Conservation (phyloP, 1,140 invertebrate genomes). For the Camponotus vicinus region DNA sequence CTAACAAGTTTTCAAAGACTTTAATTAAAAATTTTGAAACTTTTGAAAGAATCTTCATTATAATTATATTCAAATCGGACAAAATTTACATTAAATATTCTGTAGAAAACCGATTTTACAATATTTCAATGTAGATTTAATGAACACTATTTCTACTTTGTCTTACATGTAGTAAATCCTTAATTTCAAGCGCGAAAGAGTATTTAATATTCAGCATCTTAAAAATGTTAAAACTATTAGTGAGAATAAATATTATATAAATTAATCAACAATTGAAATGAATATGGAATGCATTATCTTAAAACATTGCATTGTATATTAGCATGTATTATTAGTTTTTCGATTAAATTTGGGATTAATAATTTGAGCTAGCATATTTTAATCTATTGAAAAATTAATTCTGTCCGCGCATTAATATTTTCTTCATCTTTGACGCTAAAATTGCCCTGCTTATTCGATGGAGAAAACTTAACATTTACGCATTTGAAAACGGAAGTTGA, state of each 20-base stretch:
- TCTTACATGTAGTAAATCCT: background rate
- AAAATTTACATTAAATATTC: slow-evolving; percentile 6
- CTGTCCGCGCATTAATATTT: background rate
- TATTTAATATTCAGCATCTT: background rate
- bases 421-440: background rate
- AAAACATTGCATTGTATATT: background rate
- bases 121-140: background rate
- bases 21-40: slow-evolving; percentile 25
- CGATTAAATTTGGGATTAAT: background rate
- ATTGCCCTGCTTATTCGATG: background rate
- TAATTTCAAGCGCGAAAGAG: background rate
- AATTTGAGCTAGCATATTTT: background rate
- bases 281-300: background rate
- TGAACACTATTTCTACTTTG: background rate
- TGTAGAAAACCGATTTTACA: background rate
- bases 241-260: too few relatives aligned
- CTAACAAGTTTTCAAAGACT: background rate
- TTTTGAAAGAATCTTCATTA: background rate
- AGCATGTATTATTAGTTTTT: background rate
- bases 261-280: slow-evolving; percentile 5
- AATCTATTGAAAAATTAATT: background rate
- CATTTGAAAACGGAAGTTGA: slow-evolving; percentile 18
- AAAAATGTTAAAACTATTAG: background rate
- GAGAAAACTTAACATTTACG: background rate
- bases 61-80: slow-evolving; percentile 17